phyloP scores from a whole-genome alignment of 1,140 invertebrate genomes.

The Carcinoscorpius rotundicauda region DNA sequence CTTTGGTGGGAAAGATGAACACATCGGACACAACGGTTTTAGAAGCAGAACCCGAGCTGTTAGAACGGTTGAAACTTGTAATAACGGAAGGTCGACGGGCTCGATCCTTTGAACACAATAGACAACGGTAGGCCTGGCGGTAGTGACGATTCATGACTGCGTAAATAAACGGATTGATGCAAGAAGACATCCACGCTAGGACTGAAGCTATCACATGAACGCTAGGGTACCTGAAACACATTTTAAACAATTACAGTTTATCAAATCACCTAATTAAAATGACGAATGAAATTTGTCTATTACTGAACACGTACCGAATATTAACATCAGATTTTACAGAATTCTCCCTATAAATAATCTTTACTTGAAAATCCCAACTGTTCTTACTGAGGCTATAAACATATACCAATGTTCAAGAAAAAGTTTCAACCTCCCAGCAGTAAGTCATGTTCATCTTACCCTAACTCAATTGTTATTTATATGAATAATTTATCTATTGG shows the following conservation, averaged over 20 bases:
- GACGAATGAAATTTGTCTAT: not conserved
- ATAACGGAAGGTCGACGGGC: conserved; percentile 3
- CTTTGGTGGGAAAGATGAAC: conserved; percentile 11
- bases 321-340: not conserved
- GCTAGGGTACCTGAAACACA: conserved; percentile 47
- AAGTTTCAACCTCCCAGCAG: too few species aligned
- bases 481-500: too few species aligned
- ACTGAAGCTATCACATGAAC: conserved; percentile 43
- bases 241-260: not conserved
- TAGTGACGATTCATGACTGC: conserved; percentile 81
- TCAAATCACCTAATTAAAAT: not conserved
- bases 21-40: conserved; percentile 17
- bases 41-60: conserved; percentile 6
- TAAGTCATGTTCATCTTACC: too few species aligned
- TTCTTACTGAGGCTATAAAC: too few species aligned
- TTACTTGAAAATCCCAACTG: too few species aligned
- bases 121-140: conserved; percentile 53
- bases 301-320: not conserved
- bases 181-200: conserved; percentile 43
- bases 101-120: conserved; percentile 10
- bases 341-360: not conserved
- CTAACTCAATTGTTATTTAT: too few species aligned
- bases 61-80: conserved; percentile 1
- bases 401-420: too few species aligned
- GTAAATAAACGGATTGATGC: conserved; percentile 48